phyloP scores from a whole-genome alignment of 2,113 vertebrate genomes.

The Alosa alosa region DNA sequence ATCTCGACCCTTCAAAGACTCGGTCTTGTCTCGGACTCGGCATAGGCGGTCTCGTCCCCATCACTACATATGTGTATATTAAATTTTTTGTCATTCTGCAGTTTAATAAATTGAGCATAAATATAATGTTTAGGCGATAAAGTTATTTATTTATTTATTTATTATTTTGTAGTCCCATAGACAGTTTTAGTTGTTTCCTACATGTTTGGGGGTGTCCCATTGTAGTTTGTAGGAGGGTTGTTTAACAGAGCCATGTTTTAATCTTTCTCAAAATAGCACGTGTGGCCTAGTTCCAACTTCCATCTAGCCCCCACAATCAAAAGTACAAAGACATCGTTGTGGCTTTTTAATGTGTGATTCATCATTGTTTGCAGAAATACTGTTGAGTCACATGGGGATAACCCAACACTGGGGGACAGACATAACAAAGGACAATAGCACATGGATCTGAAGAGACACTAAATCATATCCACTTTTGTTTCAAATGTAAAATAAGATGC shows the following conservation, averaged over 20 bases:
- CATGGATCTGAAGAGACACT: background rate
- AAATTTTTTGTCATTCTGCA: no score
- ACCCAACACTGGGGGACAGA: background rate
- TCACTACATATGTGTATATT: no score
- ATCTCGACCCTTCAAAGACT: no score
- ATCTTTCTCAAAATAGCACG: background rate
- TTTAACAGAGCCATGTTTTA: background rate
- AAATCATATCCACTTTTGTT: background rate
- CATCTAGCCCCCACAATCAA: background rate
- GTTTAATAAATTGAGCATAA: no score
- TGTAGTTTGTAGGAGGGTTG: background rate
- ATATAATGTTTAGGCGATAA: no score
- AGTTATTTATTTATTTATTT: background rate
- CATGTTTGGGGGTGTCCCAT: constrained; percentile 4
- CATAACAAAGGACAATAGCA: background rate
- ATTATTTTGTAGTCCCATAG: background rate
- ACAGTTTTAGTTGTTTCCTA: background rate
- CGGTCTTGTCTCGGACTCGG: no score
- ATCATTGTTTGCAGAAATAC: background rate
- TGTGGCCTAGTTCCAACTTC: background rate
- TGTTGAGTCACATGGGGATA: background rate
- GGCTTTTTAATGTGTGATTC: background rate
- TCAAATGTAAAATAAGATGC: background rate
- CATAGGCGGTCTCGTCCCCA: no score
- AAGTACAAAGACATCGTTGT: background rate